These are phyloP conservation scores for Sinocyclocheilus grahami DNA, from an alignment of 2,113 vertebrate genomes.

Conservation along the genomic window DNA sequence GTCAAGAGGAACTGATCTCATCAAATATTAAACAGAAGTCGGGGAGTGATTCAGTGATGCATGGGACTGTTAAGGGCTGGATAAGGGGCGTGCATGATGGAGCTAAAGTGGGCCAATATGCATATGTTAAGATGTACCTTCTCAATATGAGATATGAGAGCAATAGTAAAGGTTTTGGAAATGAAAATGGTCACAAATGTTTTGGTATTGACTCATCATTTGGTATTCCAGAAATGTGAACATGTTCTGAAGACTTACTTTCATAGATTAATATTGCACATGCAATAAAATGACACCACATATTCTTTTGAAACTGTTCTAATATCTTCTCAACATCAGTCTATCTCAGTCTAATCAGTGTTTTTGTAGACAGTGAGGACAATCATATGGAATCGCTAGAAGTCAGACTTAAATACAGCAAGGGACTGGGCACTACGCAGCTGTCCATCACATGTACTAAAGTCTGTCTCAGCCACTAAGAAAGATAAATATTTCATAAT, in stretches of 20 bases:
- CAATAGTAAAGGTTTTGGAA: not conserved
- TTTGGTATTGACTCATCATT: not conserved
- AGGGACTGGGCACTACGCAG: constrained; percentile 56
- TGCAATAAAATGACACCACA: not conserved
- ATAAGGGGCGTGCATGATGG: constrained; percentile 21
- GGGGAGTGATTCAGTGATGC: constrained; percentile 60
- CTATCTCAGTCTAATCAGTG: not conserved
- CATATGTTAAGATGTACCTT: constrained; percentile 22
- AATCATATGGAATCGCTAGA: constrained; percentile 45
- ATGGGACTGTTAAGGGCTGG: constrained; percentile 55
- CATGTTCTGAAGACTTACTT: not conserved
- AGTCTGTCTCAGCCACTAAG: constrained; percentile 69
- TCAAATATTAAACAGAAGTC: constrained; percentile 78
- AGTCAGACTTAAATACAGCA: constrained; percentile 59
- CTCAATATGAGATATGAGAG: not conserved
- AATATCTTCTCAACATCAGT: not conserved
- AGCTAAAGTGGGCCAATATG: constrained; percentile 29
- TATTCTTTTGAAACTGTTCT: not conserved
- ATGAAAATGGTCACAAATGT: not conserved
- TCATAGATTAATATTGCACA: not conserved
- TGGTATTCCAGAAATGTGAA: not conserved
- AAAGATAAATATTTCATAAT: constrained; percentile 78
- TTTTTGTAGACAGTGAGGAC: not conserved
- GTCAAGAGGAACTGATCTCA: constrained; percentile 77
- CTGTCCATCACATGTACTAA: constrained; percentile 70